A percentile compares a stretch with the other conserved stretches of the same genome.
phyloP scores from a whole-genome alignment of 2,797 vertebrate species.

The Catharus ustulatus region DNA sequence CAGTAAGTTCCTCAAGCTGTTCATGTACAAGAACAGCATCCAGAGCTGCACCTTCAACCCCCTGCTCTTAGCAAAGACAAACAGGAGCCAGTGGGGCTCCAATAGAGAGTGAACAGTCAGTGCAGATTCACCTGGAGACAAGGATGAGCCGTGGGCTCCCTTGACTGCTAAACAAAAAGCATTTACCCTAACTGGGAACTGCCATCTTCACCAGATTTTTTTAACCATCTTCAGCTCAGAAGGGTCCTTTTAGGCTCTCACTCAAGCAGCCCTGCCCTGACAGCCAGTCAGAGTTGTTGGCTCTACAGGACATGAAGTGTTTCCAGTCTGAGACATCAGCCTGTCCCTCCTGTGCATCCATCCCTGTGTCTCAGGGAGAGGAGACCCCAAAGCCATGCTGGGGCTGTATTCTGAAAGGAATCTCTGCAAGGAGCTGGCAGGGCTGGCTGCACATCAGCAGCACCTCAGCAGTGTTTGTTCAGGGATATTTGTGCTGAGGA shows the following conservation, averaged over 20 bases:
- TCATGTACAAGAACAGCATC: fast-evolving
- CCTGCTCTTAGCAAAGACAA: background rate
- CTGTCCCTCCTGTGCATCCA: background rate
- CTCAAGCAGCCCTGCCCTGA: background rate
- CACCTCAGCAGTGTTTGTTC: background rate
- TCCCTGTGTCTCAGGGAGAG: background rate
- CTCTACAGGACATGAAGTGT: background rate
- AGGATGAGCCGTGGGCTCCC: background rate
- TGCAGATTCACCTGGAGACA: fast-evolving
- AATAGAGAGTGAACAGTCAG: background rate
- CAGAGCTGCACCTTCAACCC: background rate
- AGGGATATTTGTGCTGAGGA: background rate
- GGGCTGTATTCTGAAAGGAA: background rate
- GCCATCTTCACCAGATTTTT: background rate
- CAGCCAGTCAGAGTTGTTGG: background rate
- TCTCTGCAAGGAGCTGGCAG: background rate
- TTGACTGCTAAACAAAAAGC: background rate
- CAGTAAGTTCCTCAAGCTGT: background rate
- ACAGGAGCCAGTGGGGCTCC: background rate
- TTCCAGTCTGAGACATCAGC: background rate
- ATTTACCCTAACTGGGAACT: background rate
- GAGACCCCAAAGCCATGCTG: background rate
- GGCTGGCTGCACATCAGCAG: background rate
- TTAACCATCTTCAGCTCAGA: background rate
- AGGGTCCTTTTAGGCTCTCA: background rate